Percentiles rank a stretch among this genome's conserved stretches.
phyloP scores from a whole-genome alignment of 2,113 vertebrate genomes.

The Glaucomys volans region DNA sequence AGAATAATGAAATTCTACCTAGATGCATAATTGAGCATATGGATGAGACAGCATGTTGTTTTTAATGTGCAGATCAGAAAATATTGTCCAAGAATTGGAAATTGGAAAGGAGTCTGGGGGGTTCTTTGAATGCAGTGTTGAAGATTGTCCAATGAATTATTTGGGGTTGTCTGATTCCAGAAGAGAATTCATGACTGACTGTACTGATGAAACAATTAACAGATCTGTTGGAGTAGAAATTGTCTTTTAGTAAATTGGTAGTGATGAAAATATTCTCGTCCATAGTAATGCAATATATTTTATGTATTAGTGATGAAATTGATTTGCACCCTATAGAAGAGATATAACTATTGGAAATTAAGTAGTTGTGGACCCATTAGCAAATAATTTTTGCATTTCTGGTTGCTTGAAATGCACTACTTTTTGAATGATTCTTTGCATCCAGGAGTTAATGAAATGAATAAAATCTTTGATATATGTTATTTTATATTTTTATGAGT shows the following conservation, averaged over 20 bases:
- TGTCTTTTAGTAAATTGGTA: background rate
- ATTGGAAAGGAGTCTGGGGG: background rate
- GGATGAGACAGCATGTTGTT: slow-evolving; percentile 66
- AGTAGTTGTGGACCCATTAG: background rate
- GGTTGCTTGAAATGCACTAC: background rate
- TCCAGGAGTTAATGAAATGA: background rate
- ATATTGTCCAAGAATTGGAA: background rate
- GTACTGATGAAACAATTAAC: background rate
- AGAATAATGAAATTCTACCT: slow-evolving; percentile 68
- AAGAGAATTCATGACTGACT: background rate
- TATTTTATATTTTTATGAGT: background rate
- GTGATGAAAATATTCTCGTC: background rate
- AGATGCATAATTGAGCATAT: slow-evolving; percentile 57
- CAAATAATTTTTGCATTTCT: background rate
- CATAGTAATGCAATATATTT: background rate
- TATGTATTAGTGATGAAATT: background rate
- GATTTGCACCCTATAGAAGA: background rate
- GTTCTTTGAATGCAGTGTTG: background rate
- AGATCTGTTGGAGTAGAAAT: background rate
- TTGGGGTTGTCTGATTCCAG: background rate
- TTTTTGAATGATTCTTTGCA: background rate
- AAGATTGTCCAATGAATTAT: background rate
- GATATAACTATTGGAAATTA: background rate
- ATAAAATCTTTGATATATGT: background rate
- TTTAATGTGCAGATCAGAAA: slow-evolving; percentile 58